A percentile compares a stretch with the other conserved stretches of the same genome.
phyloP scores from a whole-genome alignment of 2,113 vertebrate genomes.

The Cebus imitator region DNA sequence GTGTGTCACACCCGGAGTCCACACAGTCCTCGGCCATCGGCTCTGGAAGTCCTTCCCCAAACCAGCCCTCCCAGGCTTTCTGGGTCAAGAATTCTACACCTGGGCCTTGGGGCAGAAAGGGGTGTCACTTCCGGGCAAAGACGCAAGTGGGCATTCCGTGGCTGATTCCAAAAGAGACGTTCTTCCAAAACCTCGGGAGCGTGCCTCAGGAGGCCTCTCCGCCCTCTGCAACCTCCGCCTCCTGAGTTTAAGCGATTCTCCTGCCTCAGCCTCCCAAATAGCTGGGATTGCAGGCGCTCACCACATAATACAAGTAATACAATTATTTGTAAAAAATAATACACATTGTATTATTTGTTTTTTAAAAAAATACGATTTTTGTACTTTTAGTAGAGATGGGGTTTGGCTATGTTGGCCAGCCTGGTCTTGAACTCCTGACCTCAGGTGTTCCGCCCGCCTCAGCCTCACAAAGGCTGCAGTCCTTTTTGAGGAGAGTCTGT shows the following conservation, averaged over 20 bases:
- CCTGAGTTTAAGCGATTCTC: no score
- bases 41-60: rapidly evolving
- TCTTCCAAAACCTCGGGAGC: neutral
- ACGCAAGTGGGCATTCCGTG: rapidly evolving
- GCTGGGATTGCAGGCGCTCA: no score
- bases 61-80: neutral
- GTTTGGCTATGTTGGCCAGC: no score
- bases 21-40: rapidly evolving
- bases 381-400: no score
- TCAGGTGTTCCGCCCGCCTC: no score
- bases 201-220: rapidly evolving
- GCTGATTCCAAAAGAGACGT: rapidly evolving
- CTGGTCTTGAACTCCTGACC: no score
- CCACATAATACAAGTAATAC: no score
- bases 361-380: no score
- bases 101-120: neutral
- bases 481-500: rapidly evolving
- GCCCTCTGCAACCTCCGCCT: no score
- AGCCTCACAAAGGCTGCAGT: neutral
- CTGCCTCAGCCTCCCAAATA: no score
- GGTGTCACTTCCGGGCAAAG: neutral
- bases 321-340: no score
- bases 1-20: rapidly evolving
- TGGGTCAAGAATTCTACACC: neutral
- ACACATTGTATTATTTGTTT: no score